Evolutionary conservation across 2,888 invertebrate genomes (phyloP), one percentile per base, ranked within the genome.

Genomic region (Chrysopilus asiliformis): DNA sequence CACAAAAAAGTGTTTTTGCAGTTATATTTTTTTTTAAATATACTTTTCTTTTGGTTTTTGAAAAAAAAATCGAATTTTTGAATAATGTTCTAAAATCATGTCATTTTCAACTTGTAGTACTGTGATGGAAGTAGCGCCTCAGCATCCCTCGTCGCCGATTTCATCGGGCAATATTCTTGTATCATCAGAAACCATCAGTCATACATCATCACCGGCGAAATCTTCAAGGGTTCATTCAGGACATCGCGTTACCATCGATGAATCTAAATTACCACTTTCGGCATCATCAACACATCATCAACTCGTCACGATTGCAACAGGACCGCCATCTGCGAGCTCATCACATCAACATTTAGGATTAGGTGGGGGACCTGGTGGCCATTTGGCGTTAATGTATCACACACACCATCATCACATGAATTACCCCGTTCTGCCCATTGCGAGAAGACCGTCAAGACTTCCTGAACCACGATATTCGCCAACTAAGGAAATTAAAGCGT

Each of bases 161-260:
- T 77, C 80, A 15, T 74, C 79, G 31, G 74, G 74, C 40, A 79
- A 80, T 40, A 75, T 79, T 38, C 70, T 83, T 50, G 79, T 81
- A 46, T 79, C 82, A 18, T 79, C 82, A 27, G 76, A 76, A 61
- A 79, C 79, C 47, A 71, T 79, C 44, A 71, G 79, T 53, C 78
- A 78, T 53, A 76, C 76, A 51, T 68, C 71, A 32, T 69, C 70
- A 39, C 80, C 80, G 16, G 70, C 71, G 4, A 55, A 57, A 5
- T 46, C 51, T 1, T 54, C 58, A 10, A 54, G 63, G 1, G 42
- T 54, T 24, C 53, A 53, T 34, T 53, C 53, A 16, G 51, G 55
- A 25, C 60, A 61, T 49, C 62, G 62, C 35, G 61, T 62, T 26
- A 62, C 60, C 40, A 64, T 64, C 42, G 61, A 63, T 37, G 63